A percentile compares a stretch with the other conserved stretches of the same genome.
Conservation (phyloP, 2,113 vertebrate genomes). For the Hystrix cristata region DNA sequence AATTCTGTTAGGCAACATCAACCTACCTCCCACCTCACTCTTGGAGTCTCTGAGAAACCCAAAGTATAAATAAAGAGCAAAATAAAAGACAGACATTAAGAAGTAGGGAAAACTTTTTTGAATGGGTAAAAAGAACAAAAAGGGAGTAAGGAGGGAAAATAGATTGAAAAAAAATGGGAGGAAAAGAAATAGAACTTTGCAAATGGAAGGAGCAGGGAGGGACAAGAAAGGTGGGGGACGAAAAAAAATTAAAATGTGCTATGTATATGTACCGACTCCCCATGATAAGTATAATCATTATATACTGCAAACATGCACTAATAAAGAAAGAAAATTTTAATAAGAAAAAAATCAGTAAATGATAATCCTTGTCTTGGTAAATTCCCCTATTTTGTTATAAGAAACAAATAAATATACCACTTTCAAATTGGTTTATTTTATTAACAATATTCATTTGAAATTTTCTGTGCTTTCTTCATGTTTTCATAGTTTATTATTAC, state of each 20-base stretch:
- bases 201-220: background rate
- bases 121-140: background rate
- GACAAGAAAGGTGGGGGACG: background rate
- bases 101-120: background rate
- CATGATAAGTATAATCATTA: background rate
- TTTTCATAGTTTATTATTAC: background rate
- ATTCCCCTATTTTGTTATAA: conserved; percentile 98
- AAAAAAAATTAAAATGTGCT: background rate
- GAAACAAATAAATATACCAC: conserved; percentile 72
- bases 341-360: conserved; percentile 91
- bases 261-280: background rate
- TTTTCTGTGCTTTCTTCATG: background rate
- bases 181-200: background rate
- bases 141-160: background rate
- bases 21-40: conserved; percentile 81
- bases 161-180: background rate
- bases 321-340: background rate
- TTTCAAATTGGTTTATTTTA: background rate
- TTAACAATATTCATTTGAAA: background rate
- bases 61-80: background rate
- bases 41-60: background rate
- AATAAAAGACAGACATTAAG: background rate
- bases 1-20: conserved; percentile 86
- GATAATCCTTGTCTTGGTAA: conserved; percentile 96
- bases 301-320: background rate